Conservation (phyloP, 2,797 vertebrate genomes). For the Gymnoscopelus microlampas region DNA sequence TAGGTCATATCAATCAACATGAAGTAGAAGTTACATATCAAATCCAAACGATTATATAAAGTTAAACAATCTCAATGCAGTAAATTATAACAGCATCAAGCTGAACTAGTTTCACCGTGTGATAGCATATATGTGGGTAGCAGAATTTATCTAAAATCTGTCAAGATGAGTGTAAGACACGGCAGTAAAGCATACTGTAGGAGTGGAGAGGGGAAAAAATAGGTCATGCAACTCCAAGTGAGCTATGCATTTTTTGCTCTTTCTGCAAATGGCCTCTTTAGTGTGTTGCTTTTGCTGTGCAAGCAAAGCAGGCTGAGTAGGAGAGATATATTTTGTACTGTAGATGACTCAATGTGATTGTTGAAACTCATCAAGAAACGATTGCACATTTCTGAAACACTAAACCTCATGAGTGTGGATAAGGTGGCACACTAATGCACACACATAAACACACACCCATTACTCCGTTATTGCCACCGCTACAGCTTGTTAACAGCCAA, state of each 20-base stretch:
- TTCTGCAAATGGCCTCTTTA: neutral
- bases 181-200: neutral
- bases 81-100: constrained; percentile 39
- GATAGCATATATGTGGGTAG: neutral
- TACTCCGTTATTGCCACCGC: constrained; percentile 20
- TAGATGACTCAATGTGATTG: constrained; percentile 7
- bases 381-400: constrained; percentile 32
- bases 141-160: constrained; percentile 17
- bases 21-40: constrained; percentile 61
- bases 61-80: constrained; percentile 58
- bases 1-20: constrained; percentile 6
- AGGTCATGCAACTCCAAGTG: constrained; percentile 31
- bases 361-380: constrained; percentile 24
- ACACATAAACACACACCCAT: constrained; percentile 8
- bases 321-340: neutral
- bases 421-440: constrained; percentile 10
- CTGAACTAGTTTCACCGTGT: constrained; percentile 44
- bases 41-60: constrained; percentile 58
- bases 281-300: constrained; percentile 5
- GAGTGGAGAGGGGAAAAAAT: constrained; percentile 17
- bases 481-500: constrained; percentile 14
- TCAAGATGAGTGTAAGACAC: constrained; percentile 22
- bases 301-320: constrained; percentile 21
- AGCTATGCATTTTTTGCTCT: constrained; percentile 27
- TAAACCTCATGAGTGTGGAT: constrained; percentile 30